Percentiles rank a stretch among this genome's conserved stretches.
Evolutionary conservation across 2,113 vertebrate genomes (phyloP).

Genomic region (Lethenteron reissneri): DNA sequence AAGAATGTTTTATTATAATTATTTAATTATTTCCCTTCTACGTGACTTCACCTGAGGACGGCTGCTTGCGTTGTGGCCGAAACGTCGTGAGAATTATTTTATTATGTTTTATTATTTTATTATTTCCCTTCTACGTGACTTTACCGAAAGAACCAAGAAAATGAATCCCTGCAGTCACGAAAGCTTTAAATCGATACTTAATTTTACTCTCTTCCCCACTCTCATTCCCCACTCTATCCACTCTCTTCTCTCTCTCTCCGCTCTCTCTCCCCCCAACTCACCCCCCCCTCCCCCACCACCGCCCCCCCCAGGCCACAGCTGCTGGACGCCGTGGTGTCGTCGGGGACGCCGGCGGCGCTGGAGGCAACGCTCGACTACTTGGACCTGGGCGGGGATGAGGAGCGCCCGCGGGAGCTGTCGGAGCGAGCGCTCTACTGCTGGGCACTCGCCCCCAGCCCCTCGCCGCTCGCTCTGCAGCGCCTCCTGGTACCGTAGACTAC

Average conservation of each 20-base stretch:
- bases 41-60: too few relatives aligned
- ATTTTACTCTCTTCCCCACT: not conserved
- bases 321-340: slow-evolving; percentile 1
- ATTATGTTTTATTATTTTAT: too few relatives aligned
- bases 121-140: too few relatives aligned
- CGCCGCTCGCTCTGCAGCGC: not conserved
- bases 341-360: not conserved
- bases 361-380: not conserved
- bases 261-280: not conserved
- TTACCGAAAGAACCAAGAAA: too few relatives aligned
- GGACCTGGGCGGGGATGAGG: not conserved
- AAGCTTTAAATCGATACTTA: too few relatives aligned
- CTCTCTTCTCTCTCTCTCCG: not conserved
- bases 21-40: too few relatives aligned
- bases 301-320: not conserved
- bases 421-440: not conserved
- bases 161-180: too few relatives aligned
- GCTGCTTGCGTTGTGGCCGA: too few relatives aligned
- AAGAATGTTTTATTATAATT: too few relatives aligned
- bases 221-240: not conserved
- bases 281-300: not conserved
- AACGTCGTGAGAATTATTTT: too few relatives aligned
- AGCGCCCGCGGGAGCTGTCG: not conserved
- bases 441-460: not conserved
- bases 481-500: not conserved